These are phyloP conservation scores for Galbula dea DNA, from an alignment of 2,113 vertebrate genomes.

Conservation along the genomic window DNA sequence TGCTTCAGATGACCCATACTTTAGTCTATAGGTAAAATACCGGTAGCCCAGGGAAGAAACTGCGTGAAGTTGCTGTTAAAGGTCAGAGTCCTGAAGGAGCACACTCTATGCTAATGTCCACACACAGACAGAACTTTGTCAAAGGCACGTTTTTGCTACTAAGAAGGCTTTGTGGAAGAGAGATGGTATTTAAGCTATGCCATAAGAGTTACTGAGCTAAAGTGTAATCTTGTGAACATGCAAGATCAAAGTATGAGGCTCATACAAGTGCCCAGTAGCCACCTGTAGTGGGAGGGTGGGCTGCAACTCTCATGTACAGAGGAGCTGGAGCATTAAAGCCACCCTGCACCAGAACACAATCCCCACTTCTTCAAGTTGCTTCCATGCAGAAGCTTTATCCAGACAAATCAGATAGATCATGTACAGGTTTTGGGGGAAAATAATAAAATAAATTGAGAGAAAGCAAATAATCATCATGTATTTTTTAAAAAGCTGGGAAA, in stretches of 20 bases:
- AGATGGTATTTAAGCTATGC: not conserved
- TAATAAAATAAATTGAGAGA: not conserved
- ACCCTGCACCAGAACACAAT: not conserved
- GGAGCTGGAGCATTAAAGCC: not conserved
- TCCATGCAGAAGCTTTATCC: not conserved
- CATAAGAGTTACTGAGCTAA: not conserved
- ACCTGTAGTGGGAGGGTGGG: not conserved
- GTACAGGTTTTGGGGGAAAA: not conserved
- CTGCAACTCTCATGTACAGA: not conserved
- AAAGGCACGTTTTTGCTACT: not conserved
- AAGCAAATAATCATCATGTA: not conserved
- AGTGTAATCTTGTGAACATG: not conserved
- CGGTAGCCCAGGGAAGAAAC: rapidly evolving
- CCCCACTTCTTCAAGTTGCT: not conserved
- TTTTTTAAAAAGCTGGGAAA: not conserved
- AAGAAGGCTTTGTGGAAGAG: not conserved
- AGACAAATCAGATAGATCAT: not conserved
- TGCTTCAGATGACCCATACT: not conserved
- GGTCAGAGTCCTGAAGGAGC: not conserved
- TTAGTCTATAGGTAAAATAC: not conserved
- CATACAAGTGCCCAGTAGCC: not conserved
- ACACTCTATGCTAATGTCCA: not conserved
- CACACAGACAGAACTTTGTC: not conserved
- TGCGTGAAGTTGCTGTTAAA: not conserved
- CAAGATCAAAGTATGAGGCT: not conserved